phyloP scores from a whole-genome alignment of 1,140 invertebrate species.

The Trachymyrmex cornetzi region DNA sequence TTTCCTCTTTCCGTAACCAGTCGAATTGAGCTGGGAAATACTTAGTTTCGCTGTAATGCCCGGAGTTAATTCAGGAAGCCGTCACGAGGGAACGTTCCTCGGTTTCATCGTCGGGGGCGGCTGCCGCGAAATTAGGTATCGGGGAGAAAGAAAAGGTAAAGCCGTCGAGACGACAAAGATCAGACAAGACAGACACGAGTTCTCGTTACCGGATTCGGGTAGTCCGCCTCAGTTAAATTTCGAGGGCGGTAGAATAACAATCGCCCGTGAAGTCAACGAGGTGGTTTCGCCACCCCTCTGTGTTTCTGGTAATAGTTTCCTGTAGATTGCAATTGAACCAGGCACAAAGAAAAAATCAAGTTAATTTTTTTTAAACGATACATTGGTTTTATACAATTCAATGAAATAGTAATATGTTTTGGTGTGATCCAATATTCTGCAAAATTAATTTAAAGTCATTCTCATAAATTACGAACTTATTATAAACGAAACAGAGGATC shows the following conservation, averaged over 20 bases:
- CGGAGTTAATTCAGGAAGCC: slow-evolving; percentile 60
- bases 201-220: slow-evolving; percentile 64
- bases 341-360: not conserved
- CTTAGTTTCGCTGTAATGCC: slow-evolving; percentile 57
- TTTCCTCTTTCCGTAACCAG: slow-evolving; percentile 22
- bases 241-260: slow-evolving; percentile 71
- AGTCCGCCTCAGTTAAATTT: slow-evolving; percentile 69
- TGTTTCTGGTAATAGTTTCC: slow-evolving; percentile 51
- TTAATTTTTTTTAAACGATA: not conserved
- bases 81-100: slow-evolving; percentile 48
- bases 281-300: not conserved
- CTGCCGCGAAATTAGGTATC: slow-evolving; percentile 61
- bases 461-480: not conserved
- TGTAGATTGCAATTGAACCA: slow-evolving; percentile 66
- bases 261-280: slow-evolving; percentile 37
- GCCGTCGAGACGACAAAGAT: not conserved
- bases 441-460: not conserved
- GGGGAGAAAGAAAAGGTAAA: slow-evolving; percentile 2
- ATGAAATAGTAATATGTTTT: not conserved
- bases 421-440: not conserved
- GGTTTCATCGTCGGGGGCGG: slow-evolving; percentile 32
- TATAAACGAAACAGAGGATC: not conserved
- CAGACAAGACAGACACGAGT: slow-evolving; percentile 59
- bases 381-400: not conserved
- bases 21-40: slow-evolving; percentile 38